These are phyloP conservation scores for Microdon myrmicae DNA, from an alignment of 2,888 invertebrate species.

Conservation along the genomic window DNA sequence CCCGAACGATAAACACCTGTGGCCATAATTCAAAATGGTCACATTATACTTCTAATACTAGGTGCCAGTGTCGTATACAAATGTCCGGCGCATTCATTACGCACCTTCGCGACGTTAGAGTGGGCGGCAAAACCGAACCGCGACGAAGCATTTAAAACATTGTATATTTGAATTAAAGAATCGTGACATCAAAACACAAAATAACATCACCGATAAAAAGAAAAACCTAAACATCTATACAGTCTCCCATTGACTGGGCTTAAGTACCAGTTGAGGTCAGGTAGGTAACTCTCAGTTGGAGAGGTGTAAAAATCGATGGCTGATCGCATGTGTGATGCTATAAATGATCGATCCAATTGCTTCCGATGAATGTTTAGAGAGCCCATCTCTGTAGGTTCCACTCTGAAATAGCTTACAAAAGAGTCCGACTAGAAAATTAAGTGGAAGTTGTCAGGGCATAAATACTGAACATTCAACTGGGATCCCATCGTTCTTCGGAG, in stretches of 20 bases:
- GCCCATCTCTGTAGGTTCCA: too few species aligned
- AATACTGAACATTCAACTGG: too few species aligned
- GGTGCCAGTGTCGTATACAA: too few species aligned
- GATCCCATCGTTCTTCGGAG: too few species aligned
- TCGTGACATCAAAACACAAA: slow-evolving; percentile 6
- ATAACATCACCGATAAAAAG: too few species aligned
- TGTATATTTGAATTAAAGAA: too few species aligned
- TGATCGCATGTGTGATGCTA: slow-evolving; percentile 11
- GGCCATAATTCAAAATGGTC: slow-evolving; percentile 14
- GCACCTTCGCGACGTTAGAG: slow-evolving; percentile 1
- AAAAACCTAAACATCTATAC: too few species aligned
- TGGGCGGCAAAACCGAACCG: slow-evolving; percentile 11
- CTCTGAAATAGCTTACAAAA: not conserved
- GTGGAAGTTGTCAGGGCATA: slow-evolving; percentile 1
- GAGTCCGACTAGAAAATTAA: slow-evolving; percentile 9
- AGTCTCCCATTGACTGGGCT: slow-evolving; percentile 8
- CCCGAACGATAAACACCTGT: slow-evolving; percentile 11
- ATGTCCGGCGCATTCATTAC: slow-evolving; percentile 19
- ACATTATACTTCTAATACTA: slow-evolving; percentile 14
- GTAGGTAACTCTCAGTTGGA: slow-evolving; percentile 5
- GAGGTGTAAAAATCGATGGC: slow-evolving; percentile 26
- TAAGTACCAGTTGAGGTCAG: slow-evolving; percentile 13
- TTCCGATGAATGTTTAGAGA: too few species aligned
- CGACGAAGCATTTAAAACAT: slow-evolving; percentile 22
- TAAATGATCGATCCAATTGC: slow-evolving; percentile 27